Conservation (phyloP, 2,888 invertebrate genomes). For the Onthophagus sagittarius region DNA sequence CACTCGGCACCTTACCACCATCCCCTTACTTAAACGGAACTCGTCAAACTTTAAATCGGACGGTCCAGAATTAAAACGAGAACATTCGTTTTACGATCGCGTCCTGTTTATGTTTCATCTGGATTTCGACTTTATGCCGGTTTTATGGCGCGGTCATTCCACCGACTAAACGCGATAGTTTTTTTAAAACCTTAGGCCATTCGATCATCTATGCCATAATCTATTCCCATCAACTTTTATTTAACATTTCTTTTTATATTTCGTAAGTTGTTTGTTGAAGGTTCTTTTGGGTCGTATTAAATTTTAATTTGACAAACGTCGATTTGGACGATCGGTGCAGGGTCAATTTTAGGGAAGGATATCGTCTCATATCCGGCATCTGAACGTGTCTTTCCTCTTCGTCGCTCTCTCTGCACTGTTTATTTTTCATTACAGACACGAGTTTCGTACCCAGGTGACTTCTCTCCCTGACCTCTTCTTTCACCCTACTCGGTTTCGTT, state of each 20-base stretch:
- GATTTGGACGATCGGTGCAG: background rate
- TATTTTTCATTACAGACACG: slow-evolving; percentile 8
- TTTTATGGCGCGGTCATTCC: background rate
- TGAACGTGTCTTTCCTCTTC: background rate
- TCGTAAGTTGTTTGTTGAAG: background rate
- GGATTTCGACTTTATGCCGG: background rate
- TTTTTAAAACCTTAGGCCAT: background rate
- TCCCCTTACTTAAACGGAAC: background rate
- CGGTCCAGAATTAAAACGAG: background rate
- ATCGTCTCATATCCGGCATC: slow-evolving; percentile 6
- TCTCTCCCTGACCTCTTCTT: background rate
- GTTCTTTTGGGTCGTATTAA: background rate
- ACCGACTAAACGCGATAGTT: background rate
- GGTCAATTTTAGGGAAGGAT: slow-evolving; percentile 7
- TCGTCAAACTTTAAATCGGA: background rate
- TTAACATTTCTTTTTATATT: too few relatives aligned
- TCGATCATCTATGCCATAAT: background rate
- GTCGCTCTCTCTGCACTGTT: background rate
- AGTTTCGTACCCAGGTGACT: background rate
- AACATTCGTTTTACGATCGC: background rate
- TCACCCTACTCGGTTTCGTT: background rate
- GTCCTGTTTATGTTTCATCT: background rate
- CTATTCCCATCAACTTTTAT: background rate
- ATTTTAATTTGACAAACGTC: background rate
- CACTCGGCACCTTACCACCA: background rate